A percentile compares a stretch with the other conserved stretches of the same genome.
phyloP scores from a whole-genome alignment of 1,140 invertebrate species.

The Lordiphosa stackelbergi region DNA sequence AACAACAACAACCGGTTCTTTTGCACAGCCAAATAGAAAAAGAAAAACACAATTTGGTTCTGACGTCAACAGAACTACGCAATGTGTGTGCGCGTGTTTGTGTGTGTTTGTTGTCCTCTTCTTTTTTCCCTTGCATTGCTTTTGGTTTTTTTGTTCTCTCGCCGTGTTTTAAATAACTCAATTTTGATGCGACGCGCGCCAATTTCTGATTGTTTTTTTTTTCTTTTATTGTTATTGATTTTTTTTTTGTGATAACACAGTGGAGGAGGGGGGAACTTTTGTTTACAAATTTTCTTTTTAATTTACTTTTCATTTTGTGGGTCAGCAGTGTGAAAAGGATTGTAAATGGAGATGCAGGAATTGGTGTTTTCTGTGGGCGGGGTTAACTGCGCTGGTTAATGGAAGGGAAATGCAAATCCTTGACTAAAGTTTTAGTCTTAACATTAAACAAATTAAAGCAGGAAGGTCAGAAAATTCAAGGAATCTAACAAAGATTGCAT shows the following conservation, averaged over 20 bases:
- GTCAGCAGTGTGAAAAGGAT: conserved; percentile 17
- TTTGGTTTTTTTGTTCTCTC: conserved; percentile 6
- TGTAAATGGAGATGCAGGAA: background rate
- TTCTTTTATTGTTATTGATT: conserved; percentile 38
- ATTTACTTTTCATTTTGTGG: conserved; percentile 21
- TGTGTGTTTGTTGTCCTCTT: conserved; percentile 13
- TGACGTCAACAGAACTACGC: conserved; percentile 62
- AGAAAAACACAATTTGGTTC: conserved; percentile 47
- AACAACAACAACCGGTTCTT: conserved; percentile 60
- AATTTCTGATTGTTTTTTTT: conserved; percentile 39
- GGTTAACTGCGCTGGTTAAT: too few species aligned
- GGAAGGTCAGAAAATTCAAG: too few species aligned
- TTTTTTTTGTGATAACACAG: conserved; percentile 11
- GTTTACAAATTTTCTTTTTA: conserved; percentile 33
- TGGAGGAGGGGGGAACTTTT: conserved; percentile 12
- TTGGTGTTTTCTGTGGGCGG: too few species aligned
- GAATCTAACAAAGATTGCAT: too few species aligned
- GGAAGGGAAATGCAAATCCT: too few species aligned
- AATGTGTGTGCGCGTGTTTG: conserved; percentile 20
- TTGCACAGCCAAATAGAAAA: conserved; percentile 51
- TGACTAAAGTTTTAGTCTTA: too few species aligned
- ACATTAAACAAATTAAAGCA: too few species aligned
- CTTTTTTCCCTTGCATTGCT: conserved; percentile 13
- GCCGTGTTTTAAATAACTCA: conserved; percentile 35
- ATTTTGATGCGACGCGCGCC: conserved; percentile 36